These are phyloP conservation scores for Trichogramma dendrolimi DNA, from an alignment of 2,888 invertebrate genomes.

Conservation along the genomic window DNA sequence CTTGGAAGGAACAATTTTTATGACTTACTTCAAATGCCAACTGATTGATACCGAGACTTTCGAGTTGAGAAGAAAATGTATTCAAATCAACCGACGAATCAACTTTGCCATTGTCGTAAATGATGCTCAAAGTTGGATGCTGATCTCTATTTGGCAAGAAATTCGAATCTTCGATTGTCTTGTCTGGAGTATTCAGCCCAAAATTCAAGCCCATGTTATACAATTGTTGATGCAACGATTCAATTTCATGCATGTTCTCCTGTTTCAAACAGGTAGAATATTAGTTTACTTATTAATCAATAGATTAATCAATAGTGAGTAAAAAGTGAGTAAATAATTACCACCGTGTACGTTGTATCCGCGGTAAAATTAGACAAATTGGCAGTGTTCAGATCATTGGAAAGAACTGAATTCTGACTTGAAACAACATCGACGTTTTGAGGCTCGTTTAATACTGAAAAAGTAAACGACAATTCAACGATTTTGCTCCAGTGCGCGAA, in stretches of 20 bases:
- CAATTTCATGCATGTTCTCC: slow-evolving; percentile 51
- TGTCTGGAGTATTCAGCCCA: slow-evolving; percentile 30
- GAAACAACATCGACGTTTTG: too few relatives aligned
- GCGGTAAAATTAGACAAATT: too few relatives aligned
- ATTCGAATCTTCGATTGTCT: slow-evolving; percentile 29
- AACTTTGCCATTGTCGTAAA: slow-evolving; percentile 40
- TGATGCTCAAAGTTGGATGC: slow-evolving; percentile 39
- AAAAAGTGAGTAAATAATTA: too few relatives aligned
- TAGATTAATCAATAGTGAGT: too few relatives aligned
- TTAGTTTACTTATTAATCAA: too few relatives aligned
- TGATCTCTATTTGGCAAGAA: slow-evolving; percentile 27
- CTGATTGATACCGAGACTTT: slow-evolving; percentile 45
- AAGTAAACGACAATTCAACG: too few relatives aligned
- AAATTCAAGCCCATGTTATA: slow-evolving; percentile 45
- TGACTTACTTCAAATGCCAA: slow-evolving; percentile 38
- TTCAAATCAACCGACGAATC: slow-evolving; percentile 30
- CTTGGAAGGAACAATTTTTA: neutral
- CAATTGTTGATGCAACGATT: slow-evolving; percentile 50
- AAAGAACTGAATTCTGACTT: too few relatives aligned
- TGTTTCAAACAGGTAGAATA: slow-evolving; percentile 23
- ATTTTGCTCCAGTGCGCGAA: too few relatives aligned
- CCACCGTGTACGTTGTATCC: too few relatives aligned
- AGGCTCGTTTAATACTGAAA: too few relatives aligned
- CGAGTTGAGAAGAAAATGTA: slow-evolving; percentile 41
- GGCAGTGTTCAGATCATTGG: too few relatives aligned